Conservation (phyloP, 2,113 vertebrate genomes). For the Cathartes aura region DNA sequence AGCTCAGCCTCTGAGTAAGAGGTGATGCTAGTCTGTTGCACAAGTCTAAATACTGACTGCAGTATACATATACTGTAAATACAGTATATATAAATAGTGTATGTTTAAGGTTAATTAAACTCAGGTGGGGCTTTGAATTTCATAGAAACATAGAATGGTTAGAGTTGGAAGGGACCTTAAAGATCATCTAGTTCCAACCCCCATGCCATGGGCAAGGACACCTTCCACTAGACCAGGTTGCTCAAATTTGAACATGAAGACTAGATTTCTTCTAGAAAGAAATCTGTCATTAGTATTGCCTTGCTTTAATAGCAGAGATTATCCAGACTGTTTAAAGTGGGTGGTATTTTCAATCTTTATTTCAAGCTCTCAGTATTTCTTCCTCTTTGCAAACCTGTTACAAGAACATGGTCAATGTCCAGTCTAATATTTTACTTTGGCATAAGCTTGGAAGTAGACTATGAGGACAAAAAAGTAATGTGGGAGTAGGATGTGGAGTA, state of each 20-base stretch:
- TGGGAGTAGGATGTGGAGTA: not conserved
- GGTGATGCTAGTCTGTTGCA: not conserved
- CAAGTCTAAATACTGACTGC: not conserved
- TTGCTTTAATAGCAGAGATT: not conserved
- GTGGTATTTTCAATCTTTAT: not conserved
- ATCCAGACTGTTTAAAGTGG: not conserved
- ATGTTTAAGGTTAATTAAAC: not conserved
- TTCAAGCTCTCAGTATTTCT: not conserved
- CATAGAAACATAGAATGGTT: no score
- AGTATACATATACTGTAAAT: not conserved
- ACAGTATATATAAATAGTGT: not conserved
- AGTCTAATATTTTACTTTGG: not conserved
- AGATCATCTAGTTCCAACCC: no score
- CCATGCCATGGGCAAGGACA: no score
- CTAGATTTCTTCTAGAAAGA: not conserved
- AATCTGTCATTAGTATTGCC: not conserved
- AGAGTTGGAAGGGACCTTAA: no score
- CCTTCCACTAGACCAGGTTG: no score
- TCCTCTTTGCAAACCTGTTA: not conserved
- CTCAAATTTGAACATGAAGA: not conserved
- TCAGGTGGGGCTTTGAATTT: not conserved
- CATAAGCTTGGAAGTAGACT: not conserved
- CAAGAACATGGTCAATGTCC: not conserved
- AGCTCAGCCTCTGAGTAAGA: not conserved
- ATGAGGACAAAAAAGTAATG: not conserved